phyloP scores from a whole-genome alignment of 2,797 vertebrate species.

The Spondyliosoma cantharus region DNA sequence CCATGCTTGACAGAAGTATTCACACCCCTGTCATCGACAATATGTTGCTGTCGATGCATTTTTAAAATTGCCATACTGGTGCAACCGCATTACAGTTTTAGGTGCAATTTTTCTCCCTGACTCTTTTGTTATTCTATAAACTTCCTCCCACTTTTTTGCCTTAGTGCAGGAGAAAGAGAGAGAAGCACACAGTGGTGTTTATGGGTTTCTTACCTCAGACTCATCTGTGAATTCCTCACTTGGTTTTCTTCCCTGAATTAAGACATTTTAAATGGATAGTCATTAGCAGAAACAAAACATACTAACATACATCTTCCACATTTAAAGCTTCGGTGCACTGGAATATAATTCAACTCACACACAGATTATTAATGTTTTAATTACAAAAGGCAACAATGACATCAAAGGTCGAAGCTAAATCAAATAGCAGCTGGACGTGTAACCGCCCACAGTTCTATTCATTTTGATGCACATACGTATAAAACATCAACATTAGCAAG shows the following conservation, averaged over 20 bases:
- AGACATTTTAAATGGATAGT: constrained; percentile 35
- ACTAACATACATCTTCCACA: not conserved
- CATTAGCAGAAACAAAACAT: not conserved
- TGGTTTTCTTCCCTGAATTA: constrained; percentile 85
- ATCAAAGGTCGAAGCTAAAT: not conserved
- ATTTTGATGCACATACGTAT: not conserved
- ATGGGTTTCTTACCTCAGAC: constrained; percentile 91
- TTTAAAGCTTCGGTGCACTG: not conserved
- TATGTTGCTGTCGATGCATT: constrained; percentile 55
- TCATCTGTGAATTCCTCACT: constrained; percentile 95
- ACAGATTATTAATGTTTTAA: not conserved
- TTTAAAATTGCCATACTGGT: constrained; percentile 58
- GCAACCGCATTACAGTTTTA: constrained; percentile 52
- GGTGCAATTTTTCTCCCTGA: not conserved
- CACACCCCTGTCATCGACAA: constrained; percentile 58
- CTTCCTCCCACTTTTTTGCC: not conserved
- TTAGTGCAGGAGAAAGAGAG: constrained; percentile 10
- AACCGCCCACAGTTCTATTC: rapidly evolving
- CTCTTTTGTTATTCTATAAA: not conserved
- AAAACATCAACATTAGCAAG: constrained; percentile 40
- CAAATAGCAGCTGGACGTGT: not conserved
- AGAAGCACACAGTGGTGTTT: constrained; percentile 6
- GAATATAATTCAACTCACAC: not conserved
- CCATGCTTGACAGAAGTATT: constrained; percentile 61
- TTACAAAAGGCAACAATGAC: not conserved